Evolutionary conservation across 2,113 vertebrate species (phyloP).

Genomic region (Lagopus leucura): DNA sequence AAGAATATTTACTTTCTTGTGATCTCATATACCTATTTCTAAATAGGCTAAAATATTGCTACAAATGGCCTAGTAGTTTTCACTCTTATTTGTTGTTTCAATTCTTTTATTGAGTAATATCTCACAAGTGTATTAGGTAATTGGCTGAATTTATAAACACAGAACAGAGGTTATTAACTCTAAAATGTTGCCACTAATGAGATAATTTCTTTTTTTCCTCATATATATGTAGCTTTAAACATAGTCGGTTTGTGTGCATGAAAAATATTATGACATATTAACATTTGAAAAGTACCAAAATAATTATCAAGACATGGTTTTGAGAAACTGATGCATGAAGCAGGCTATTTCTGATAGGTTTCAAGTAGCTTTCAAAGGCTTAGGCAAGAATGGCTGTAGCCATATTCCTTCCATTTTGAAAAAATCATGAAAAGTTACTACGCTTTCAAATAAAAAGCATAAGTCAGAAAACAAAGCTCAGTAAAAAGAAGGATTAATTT

Average conservation of each 20-base stretch:
- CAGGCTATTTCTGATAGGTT: background rate
- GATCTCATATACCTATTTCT: slow-evolving; percentile 4
- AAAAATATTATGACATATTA: background rate
- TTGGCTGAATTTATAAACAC: background rate
- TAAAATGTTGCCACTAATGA: background rate
- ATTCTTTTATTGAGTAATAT: slow-evolving; percentile 6
- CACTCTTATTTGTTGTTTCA: background rate
- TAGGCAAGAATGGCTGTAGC: rapidly evolving
- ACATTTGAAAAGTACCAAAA: background rate
- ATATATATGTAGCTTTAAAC: background rate
- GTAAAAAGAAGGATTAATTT: background rate
- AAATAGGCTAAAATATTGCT: slow-evolving; percentile 42
- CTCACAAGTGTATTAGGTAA: background rate
- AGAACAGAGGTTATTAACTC: slow-evolving; percentile 8
- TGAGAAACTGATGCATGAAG: background rate
- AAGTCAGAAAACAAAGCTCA: background rate
- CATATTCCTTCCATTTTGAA: background rate
- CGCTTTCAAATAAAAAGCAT: background rate
- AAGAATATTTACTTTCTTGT: slow-evolving; percentile 49
- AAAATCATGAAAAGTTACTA: background rate
- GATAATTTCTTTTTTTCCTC: background rate
- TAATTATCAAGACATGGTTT: background rate
- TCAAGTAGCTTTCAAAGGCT: background rate
- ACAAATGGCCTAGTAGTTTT: background rate
- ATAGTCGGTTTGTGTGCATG: background rate